Percentiles rank a stretch among this genome's conserved stretches.
Evolutionary conservation across 2,888 invertebrate species (phyloP).

Genomic region (Papilio elwesi): DNA sequence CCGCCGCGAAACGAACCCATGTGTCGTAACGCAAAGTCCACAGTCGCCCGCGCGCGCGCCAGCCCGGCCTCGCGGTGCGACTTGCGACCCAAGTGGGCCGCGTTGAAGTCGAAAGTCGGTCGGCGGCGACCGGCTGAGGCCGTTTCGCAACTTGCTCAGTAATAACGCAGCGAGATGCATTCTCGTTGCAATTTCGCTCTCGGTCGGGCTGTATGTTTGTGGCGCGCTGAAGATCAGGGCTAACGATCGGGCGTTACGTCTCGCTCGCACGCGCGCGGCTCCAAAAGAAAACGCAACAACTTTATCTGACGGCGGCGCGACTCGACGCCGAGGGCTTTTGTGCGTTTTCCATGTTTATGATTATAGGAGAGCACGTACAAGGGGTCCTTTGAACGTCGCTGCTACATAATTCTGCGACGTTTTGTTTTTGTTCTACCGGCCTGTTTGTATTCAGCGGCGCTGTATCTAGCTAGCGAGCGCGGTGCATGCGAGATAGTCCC

Average conservation of each 20-base stretch:
- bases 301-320: slow-evolving; percentile 82
- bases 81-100: slow-evolving; percentile 54
- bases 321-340: slow-evolving; percentile 81
- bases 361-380: slow-evolving; percentile 81
- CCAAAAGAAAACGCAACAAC: slow-evolving; percentile 82
- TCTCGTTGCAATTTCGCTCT: slow-evolving; percentile 84
- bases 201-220: slow-evolving; percentile 84
- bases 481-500: slow-evolving; percentile 48
- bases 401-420: slow-evolving; percentile 67
- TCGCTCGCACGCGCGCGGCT: slow-evolving; percentile 59
- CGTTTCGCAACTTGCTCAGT: slow-evolving; percentile 70
- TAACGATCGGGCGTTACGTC: slow-evolving; percentile 80
- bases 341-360: slow-evolving; percentile 84
- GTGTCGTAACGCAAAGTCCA: slow-evolving; percentile 77
- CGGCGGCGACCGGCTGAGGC: slow-evolving; percentile 55
- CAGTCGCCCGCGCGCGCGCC: slow-evolving; percentile 60
- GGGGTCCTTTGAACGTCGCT: slow-evolving; percentile 79
- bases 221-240: slow-evolving; percentile 85
- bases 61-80: slow-evolving; percentile 49
- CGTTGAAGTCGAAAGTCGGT: slow-evolving; percentile 56
- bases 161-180: slow-evolving; percentile 84
- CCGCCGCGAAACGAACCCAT: slow-evolving; percentile 73
- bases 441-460: slow-evolving; percentile 56
- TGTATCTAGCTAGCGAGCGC: slow-evolving; percentile 47
- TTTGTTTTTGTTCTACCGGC: slow-evolving; percentile 71